These are phyloP conservation scores for Akabosia matsudoensis DNA, from an alignment of 1,140 invertebrate genomes.

Conservation along the genomic window DNA sequence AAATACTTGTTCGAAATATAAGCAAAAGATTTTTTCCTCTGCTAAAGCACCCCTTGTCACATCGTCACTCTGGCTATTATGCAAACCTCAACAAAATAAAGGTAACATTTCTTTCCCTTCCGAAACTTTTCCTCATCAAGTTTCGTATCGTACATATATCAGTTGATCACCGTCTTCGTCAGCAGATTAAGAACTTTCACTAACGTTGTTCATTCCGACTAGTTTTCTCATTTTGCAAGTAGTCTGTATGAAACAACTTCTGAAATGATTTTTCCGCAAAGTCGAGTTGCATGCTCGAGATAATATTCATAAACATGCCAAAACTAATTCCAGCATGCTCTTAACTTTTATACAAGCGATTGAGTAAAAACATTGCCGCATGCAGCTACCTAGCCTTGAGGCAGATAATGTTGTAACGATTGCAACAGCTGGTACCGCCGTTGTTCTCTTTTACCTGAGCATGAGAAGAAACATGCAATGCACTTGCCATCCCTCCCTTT, in stretches of 20 bases:
- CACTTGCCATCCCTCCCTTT: not conserved
- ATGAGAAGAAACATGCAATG: too few species aligned
- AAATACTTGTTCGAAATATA: slow-evolving; percentile 15
- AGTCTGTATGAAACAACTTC: not conserved
- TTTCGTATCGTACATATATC: not conserved
- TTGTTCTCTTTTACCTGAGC: not conserved
- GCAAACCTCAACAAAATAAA: not conserved
- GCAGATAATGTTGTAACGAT: slow-evolving; percentile 9
- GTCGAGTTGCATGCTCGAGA: slow-evolving; percentile 2
- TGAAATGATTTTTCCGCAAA: too few species aligned
- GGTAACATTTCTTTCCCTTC: not conserved
- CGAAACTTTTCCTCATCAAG: slow-evolving; percentile 15
- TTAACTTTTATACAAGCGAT: not conserved
- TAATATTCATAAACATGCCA: slow-evolving; percentile 20
- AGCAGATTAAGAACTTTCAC: not conserved
- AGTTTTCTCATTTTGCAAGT: not conserved
- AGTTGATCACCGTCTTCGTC: not conserved
- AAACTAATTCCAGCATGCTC: slow-evolving; percentile 18
- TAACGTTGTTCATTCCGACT: not conserved
- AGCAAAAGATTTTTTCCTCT: not conserved
- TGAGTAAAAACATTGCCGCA: slow-evolving; percentile 10
- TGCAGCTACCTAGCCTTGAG: slow-evolving; percentile 1
- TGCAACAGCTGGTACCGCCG: slow-evolving; percentile 19
- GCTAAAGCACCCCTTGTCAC: slow-evolving; percentile 16
- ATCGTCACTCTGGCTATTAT: slow-evolving; percentile 13